Base-by-base conservation (phyloP, 2,113 vertebrate genomes). In the Podiceps cristatus region DNA sequence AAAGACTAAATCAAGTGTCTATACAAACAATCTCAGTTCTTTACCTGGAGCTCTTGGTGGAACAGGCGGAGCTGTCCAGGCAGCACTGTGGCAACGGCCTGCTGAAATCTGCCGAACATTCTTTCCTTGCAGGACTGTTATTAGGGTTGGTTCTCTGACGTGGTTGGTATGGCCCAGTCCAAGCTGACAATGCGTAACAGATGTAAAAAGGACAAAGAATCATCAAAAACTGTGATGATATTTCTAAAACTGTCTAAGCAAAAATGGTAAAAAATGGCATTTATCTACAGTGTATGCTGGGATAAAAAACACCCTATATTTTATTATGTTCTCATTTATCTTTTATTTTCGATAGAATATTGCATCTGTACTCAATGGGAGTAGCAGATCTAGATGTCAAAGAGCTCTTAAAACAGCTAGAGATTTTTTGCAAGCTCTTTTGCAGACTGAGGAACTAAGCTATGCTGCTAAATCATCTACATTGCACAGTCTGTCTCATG, bases 101-200 rank as follows among this genome's bases (percentile, higher is more conserved):
- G 98, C 98, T 1, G 99, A 99, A 81, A 99, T 98, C 74, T 99
- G 99, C 33, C 98, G 98, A 60, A 98, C 29, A 0, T 97, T 98
- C 96, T 98, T 99, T 22, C 98, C 98, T 92, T 99, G 98, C 53
- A 99, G 95, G 33, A 96, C 96, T 45, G 98, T 99, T 31, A 98
- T 31, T 12, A 99, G 93, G 5, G 98, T 98, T n/a, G 99, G 99
- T 91, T 99, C 99, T 75, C 99, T 96, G 64, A 99, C 98, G 0
- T 99, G 99, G 93, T 99, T 99, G 67, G 99, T 99, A 64, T 99
- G 99, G 81, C 98, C 98, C 62, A 99, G 95, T 20, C 99, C 99
- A 77, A 99, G 98, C 99, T 99, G 76, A 20, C 42, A 62, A 83
- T 55, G 50, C 53, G 22, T 18, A 66, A 74, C 8, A 93, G 14